phyloP scores from a whole-genome alignment of 2,888 invertebrate genomes.

The Drosophila lutescens region DNA sequence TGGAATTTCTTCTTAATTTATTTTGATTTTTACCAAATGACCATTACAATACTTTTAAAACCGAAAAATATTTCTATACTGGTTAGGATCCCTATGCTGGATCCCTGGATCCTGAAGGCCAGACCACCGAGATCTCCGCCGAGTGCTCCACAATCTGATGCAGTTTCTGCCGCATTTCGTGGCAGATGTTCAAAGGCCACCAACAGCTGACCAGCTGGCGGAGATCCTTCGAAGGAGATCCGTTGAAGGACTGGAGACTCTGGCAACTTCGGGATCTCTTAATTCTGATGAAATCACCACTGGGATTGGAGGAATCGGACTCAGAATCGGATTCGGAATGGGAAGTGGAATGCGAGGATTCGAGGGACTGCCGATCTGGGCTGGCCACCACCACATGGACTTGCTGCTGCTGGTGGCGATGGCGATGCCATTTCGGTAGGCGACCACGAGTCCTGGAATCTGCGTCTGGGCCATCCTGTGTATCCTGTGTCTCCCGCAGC shows the following conservation, averaged over 20 bases:
- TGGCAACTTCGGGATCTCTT: not conserved
- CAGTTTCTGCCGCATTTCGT: not conserved
- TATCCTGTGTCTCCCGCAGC: not conserved
- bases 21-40: no score
- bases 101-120: not conserved
- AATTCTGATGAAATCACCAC: not conserved
- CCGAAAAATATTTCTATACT: no score
- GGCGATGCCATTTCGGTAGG: slow-evolving; percentile 3
- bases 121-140: not conserved
- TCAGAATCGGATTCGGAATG: not conserved
- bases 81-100: no score
- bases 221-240: not conserved
- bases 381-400: slow-evolving; percentile 1
- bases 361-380: slow-evolving; percentile 1
- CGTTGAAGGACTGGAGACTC: not conserved
- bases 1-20: no score
- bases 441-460: not conserved
- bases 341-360: not conserved
- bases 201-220: not conserved
- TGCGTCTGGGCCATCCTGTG: not conserved
- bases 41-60: no score
- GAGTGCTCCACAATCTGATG: not conserved
- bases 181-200: slow-evolving; percentile 4
- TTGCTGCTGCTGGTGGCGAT: not conserved
- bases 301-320: not conserved